phyloP scores from a whole-genome alignment of 2,113 vertebrate species.

The Pangasianodon gigas region DNA sequence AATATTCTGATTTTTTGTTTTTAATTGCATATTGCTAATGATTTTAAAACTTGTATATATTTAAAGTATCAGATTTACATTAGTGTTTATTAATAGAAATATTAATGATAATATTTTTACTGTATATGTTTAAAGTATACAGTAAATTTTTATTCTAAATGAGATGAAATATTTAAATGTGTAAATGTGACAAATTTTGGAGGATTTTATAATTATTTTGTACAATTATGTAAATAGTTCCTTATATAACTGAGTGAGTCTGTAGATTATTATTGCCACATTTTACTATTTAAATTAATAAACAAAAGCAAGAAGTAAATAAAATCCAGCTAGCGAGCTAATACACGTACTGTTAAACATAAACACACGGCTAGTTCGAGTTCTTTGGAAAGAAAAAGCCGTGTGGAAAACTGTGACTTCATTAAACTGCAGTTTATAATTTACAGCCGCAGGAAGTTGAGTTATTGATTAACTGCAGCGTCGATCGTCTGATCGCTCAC shows the following conservation, averaged over 20 bases:
- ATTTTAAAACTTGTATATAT: background rate
- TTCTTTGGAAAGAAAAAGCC: background rate
- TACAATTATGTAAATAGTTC: background rate
- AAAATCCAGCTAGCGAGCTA: background rate
- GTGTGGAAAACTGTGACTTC: background rate
- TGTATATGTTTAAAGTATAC: background rate
- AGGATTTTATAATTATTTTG: background rate
- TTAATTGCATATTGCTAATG: background rate
- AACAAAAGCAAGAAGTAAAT: background rate
- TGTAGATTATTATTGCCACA: background rate
- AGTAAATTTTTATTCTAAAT: background rate
- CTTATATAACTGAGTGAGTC: background rate
- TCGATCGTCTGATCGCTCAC: background rate
- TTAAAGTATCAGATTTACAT: background rate
- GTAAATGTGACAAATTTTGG: background rate
- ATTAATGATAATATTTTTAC: background rate
- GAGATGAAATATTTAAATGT: too few relatives aligned
- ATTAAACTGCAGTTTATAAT: background rate
- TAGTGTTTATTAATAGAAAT: background rate
- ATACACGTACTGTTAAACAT: background rate
- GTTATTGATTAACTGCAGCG: background rate
- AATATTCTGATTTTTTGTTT: too few relatives aligned
- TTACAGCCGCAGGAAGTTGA: background rate
- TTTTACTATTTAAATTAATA: background rate
- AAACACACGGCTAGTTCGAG: background rate